Conservation (phyloP, 2,113 vertebrate genomes). For the Euleptes europaea region DNA sequence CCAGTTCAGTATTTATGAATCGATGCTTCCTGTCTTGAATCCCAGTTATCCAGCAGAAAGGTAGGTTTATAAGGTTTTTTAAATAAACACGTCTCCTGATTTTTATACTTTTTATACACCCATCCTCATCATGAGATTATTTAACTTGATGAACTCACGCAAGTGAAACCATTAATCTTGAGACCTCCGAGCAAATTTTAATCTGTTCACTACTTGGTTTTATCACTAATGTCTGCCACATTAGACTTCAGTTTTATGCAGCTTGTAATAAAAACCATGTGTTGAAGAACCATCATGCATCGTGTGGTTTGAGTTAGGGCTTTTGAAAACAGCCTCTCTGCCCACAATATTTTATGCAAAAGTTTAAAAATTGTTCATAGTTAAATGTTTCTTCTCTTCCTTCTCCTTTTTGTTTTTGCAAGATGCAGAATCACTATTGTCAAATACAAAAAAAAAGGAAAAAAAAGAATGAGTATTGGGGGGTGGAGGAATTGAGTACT, state of each 20-base stretch:
- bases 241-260: constrained; percentile 60
- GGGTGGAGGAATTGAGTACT: neutral
- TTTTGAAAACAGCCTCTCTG: constrained; percentile 57
- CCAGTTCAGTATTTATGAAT: constrained; percentile 16
- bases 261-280: constrained; percentile 66
- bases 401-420: constrained; percentile 28
- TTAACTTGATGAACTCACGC: constrained; percentile 3
- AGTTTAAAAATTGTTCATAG: constrained; percentile 56
- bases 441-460: constrained; percentile 4
- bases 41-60: constrained; percentile 32
- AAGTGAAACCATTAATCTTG: constrained; percentile 55
- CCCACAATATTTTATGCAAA: constrained; percentile 52
- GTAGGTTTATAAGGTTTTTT: too few relatives aligned
- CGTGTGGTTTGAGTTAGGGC: constrained; percentile 69
- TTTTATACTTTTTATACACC: constrained; percentile 36
- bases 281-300: constrained; percentile 56
- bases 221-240: constrained; percentile 67
- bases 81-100: too few relatives aligned
- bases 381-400: constrained; percentile 55
- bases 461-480: constrained; percentile 18
- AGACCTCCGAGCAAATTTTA: constrained; percentile 62
- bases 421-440: constrained; percentile 25
- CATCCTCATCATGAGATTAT: constrained; percentile 24
- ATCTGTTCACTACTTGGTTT: constrained; percentile 51
- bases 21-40: constrained; percentile 1